phyloP scores from a whole-genome alignment of 2,797 vertebrate genomes.

The Chaetodon trifasciatus region DNA sequence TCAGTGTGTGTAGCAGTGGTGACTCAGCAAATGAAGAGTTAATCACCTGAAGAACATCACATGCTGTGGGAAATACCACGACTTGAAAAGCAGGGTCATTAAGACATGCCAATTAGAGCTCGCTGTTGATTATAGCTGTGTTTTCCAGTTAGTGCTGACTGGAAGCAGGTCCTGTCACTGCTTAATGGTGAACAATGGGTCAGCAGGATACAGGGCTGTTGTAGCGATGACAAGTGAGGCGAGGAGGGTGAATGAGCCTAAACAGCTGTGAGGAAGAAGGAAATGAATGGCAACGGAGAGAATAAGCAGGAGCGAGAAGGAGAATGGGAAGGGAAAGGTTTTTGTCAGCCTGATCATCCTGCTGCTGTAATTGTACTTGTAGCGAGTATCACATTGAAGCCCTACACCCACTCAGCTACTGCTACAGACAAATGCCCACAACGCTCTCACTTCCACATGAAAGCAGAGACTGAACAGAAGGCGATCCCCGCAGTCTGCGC shows the following conservation, averaged over 20 bases:
- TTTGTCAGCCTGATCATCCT: constrained; percentile 26
- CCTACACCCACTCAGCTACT: constrained; percentile 43
- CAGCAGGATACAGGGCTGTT: constrained; percentile 16
- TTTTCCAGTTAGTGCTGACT: constrained; percentile 65
- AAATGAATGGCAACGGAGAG: not conserved
- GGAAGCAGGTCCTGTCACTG: constrained; percentile 40
- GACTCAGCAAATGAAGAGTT: constrained; percentile 33
- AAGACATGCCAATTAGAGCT: constrained; percentile 54
- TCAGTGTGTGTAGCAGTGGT: not conserved
- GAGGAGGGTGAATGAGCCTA: not conserved
- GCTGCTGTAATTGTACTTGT: constrained; percentile 41
- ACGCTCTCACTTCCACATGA: constrained; percentile 58
- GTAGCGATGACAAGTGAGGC: constrained; percentile 8
- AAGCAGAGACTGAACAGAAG: constrained; percentile 72
- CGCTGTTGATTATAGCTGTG: constrained; percentile 59
- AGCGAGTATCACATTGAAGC: constrained; percentile 22
- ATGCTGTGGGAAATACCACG: constrained; percentile 40
- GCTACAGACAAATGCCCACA: constrained; percentile 58
- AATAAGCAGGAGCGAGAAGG: constrained; percentile 8
- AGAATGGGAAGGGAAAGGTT: constrained; percentile 15
- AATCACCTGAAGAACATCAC: constrained; percentile 42
- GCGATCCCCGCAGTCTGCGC: constrained; percentile 63
- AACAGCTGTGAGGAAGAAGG: constrained; percentile 8
- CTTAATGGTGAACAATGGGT: constrained; percentile 51
- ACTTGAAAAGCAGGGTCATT: constrained; percentile 53